Evolutionary conservation across 2,888 invertebrate species (phyloP), one percentile per base, ranked within the genome.

Genomic region (Agriopis aurantiaria): DNA sequence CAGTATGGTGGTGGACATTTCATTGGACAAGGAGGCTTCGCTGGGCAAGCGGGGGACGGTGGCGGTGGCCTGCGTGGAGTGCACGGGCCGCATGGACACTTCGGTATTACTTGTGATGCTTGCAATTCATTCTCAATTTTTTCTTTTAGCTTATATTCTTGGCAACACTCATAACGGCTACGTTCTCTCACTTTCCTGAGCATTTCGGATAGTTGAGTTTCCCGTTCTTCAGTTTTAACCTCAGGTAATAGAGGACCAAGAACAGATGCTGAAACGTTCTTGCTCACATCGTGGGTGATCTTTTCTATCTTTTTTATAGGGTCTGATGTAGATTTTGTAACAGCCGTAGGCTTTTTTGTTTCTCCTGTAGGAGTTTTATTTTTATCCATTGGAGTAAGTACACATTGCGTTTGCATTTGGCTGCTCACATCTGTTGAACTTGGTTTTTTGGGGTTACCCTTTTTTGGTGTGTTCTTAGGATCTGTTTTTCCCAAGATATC

Each of bases 131-230:
- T 41, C 23, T 62, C 52, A n/a, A 45, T 8, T 40, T 63, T 43
- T 45, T 55, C 33, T n/a, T n/a, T 40, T 5, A 10, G 49, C 11
- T 5, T 45, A 33, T 8, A 51, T n/a, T 56, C 17, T 49, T 17
- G 55, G 17, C 40, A 49, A 6, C 10, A 17, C n/a, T 65, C 65
- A 12, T 48, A 14, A 10, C 56, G 40, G 51, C 12, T 61, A 3
- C 45, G 56, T 45, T 68, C 51, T 51, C 62, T 68, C n/a, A 57
- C 43, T 23, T 9, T 45, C 58, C 12, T 62, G 0, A 68, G 62
- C 51, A 46, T 43, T 9, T 62, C 57, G 10, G 68, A 52, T n/a
- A 62, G 17, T n/a, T 8, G 49, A 40, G 41, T 23, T 49, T 62
- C 49, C 23, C 55, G 41, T 66, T 40, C 41, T 46, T 60, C 33